A percentile compares a stretch with the other conserved stretches of the same genome.
Evolutionary conservation across 2,888 invertebrate species (phyloP).

Genomic region (Andricus curvator): DNA sequence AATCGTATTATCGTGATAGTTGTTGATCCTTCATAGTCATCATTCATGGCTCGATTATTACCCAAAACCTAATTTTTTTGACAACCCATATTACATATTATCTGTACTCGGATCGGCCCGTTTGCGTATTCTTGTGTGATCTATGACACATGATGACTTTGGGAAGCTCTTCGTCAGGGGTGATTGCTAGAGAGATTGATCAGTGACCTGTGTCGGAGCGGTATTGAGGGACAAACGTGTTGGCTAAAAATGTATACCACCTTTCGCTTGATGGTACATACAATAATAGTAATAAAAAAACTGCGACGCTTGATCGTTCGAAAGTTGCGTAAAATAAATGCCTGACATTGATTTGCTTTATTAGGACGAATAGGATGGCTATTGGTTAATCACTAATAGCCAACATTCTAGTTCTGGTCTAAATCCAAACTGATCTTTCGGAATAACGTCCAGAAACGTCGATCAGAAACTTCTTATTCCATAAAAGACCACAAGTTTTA

Average conservation of each 20-base stretch:
- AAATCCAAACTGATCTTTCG: background rate
- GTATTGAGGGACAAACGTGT: no score
- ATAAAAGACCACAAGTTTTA: background rate
- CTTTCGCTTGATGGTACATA: no score
- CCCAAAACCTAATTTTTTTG: background rate
- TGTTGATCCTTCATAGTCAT: background rate
- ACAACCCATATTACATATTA: background rate
- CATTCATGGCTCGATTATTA: background rate
- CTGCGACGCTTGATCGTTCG: background rate
- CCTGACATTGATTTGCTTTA: background rate
- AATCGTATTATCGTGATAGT: background rate
- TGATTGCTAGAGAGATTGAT: no score
- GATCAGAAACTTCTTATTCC: background rate
- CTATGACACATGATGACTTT: no score
- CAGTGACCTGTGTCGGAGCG: no score
- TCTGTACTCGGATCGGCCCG: background rate
- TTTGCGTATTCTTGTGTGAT: no score
- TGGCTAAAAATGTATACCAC: no score
- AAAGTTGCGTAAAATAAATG: background rate
- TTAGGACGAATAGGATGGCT: background rate
- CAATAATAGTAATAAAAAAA: background rate
- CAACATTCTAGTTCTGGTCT: background rate
- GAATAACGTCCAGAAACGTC: background rate
- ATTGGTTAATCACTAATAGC: slow-evolving; percentile 5
- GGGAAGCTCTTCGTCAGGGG: no score